phyloP scores from a whole-genome alignment of 2,797 vertebrate species.

The Oophaga sylvatica region DNA sequence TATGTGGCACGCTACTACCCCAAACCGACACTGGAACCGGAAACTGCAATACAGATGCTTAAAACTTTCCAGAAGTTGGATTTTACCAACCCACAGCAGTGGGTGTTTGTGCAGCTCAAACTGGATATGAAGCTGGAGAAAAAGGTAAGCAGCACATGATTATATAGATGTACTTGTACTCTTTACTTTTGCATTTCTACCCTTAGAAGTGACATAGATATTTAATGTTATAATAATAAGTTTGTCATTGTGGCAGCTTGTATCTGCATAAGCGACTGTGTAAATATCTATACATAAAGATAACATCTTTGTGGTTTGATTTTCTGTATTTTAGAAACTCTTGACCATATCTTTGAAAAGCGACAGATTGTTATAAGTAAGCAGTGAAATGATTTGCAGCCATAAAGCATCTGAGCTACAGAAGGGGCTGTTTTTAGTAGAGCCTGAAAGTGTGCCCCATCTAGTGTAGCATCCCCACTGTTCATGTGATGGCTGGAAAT shows the following conservation, averaged over 20 bases:
- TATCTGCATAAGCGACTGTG: neutral
- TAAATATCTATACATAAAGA: too few species aligned
- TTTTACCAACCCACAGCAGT: conserved; percentile 80
- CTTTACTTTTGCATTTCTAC: neutral
- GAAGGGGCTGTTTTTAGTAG: too few species aligned
- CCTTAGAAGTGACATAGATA: neutral
- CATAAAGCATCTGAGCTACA: too few species aligned
- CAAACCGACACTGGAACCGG: conserved; percentile 68
- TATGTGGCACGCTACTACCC: conserved; percentile 81
- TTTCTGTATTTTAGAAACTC: neutral
- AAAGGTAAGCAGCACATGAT: conserved; percentile 77
- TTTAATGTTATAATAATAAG: neutral
- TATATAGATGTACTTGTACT: neutral
- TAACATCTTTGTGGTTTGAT: neutral
- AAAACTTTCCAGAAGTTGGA: conserved; percentile 86
- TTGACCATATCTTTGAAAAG: neutral
- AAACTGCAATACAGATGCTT: conserved; percentile 80
- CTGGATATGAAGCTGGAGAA: conserved; percentile 90
- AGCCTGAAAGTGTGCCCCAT: too few species aligned
- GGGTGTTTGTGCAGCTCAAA: conserved; percentile 79
- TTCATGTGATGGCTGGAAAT: too few species aligned
- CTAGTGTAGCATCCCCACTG: too few species aligned
- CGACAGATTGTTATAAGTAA: too few species aligned
- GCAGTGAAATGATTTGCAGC: too few species aligned
- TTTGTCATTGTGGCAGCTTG: neutral